Conservation (phyloP, 1,140 invertebrate genomes). For the Notospermus geniculatus region DNA sequence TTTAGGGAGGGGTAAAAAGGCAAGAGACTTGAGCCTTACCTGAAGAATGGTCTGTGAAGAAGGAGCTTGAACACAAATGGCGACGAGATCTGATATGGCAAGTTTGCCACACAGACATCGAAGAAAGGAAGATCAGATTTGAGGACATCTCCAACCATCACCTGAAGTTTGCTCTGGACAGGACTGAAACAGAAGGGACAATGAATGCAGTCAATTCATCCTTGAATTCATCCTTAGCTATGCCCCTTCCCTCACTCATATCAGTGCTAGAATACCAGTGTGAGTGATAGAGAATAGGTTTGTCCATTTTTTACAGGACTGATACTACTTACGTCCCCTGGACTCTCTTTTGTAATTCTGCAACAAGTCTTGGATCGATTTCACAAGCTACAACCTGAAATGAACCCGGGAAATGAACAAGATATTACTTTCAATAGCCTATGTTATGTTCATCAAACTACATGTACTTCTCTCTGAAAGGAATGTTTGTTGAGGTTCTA, state of each 20-base stretch:
- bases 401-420: not conserved
- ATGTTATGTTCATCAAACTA: no score
- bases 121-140: slow-evolving; percentile 96
- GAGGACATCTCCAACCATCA: slow-evolving; percentile 91
- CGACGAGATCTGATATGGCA: slow-evolving; percentile 98
- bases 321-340: slow-evolving; percentile 67
- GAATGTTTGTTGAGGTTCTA: no score
- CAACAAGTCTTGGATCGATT: slow-evolving; percentile 90
- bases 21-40: slow-evolving; percentile 66
- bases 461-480: no score
- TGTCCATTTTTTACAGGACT: not conserved
- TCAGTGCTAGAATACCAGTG: no score
- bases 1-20: no score
- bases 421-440: no score
- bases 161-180: slow-evolving; percentile 85
- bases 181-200: slow-evolving; percentile 57
- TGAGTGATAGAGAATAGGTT: no score
- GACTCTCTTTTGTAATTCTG: slow-evolving; percentile 96
- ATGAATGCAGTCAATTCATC: no score
- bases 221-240: no score
- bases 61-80: slow-evolving; percentile 96
- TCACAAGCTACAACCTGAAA: slow-evolving; percentile 82
- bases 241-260: no score
- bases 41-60: slow-evolving; percentile 77
- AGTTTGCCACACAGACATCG: slow-evolving; percentile 98